These are phyloP conservation scores for Callithrix jacchus DNA, from an alignment of 2,113 vertebrate genomes.

Conservation along the genomic window DNA sequence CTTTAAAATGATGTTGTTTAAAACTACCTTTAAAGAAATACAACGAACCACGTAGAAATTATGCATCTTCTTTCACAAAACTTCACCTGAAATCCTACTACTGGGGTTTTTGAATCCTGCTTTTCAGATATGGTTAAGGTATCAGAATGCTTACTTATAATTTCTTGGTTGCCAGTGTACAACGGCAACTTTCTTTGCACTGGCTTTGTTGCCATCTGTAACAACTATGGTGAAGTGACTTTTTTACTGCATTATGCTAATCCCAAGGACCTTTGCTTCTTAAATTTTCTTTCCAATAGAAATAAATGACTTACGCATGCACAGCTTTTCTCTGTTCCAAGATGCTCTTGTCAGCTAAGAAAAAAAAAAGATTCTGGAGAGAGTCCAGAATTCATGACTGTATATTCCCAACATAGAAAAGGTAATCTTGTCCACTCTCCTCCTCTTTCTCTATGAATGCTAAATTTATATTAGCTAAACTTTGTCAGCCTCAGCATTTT, in stretches of 20 bases:
- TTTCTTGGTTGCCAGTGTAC: background rate
- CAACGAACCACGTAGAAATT: background rate
- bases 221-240: background rate
- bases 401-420: background rate
- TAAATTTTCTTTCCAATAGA: conserved; percentile 38
- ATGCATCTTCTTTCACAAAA: background rate
- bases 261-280: conserved; percentile 34
- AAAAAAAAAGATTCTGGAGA: background rate
- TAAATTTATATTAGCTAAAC: conserved; percentile 37
- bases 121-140: background rate
- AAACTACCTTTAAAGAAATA: conserved; percentile 26
- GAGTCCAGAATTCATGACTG: background rate
- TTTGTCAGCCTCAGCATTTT: conserved; percentile 15
- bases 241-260: background rate
- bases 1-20: background rate
- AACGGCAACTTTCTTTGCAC: background rate
- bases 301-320: conserved; percentile 30
- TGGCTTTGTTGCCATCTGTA: background rate
- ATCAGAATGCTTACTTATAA: background rate
- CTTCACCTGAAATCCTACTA: conserved; percentile 24
- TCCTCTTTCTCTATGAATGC: conserved; percentile 9
- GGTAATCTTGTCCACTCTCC: background rate
- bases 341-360: background rate
- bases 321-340: conserved; percentile 7
- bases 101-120: background rate